Base-by-base conservation (phyloP, 2,797 vertebrate species). In the Euthynnus affinis region DNA sequence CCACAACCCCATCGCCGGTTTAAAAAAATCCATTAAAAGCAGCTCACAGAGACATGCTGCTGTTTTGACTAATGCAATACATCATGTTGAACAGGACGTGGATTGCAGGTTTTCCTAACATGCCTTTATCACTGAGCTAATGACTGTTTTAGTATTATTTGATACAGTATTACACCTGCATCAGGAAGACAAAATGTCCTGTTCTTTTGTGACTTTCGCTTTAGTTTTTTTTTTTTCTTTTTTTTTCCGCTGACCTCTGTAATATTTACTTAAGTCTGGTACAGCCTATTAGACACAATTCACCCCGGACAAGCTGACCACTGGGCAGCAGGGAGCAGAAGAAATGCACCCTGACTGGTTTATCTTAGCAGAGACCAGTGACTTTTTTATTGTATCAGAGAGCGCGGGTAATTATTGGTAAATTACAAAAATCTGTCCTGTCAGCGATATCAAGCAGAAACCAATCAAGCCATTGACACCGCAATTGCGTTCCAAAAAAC, bases 391-490 rank as follows among this genome's bases (percentile, higher is more conserved):
- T 89, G 88, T 93, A 88, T 88, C 88, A 86, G 87, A 80, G 89
- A 83, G 79, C 48, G 73, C 84, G 87, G 83, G 89, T 94, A 93
- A 95, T 95, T 95, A 95, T 95, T 90, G 89, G 92, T 84, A 85
- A 92, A 95, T 94, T 88, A 88, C 89, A 87, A 86, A 91, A 95
- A 92, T 86, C 91, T 88, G 91, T 94, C 84, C 90, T 90, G 91
- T 95, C 94, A 95, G 94, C 93, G 80, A 83, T 95, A 94, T 94
- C 85, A 89, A 88, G 87, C 89, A 74, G 75, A 91, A 92, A 93
- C 92, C 91, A 94, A 93, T 95, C 93, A 92, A 93, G 92, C 73
- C 92, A 94, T 93, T 87, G 93, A 94, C 94, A 93, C 92, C 9
- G 69, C 90, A 89, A 85, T 91, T 82, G 86, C 62, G 34, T 80